Evolutionary conservation across 2,888 invertebrate species (phyloP).

Genomic region (Leucania comma): DNA sequence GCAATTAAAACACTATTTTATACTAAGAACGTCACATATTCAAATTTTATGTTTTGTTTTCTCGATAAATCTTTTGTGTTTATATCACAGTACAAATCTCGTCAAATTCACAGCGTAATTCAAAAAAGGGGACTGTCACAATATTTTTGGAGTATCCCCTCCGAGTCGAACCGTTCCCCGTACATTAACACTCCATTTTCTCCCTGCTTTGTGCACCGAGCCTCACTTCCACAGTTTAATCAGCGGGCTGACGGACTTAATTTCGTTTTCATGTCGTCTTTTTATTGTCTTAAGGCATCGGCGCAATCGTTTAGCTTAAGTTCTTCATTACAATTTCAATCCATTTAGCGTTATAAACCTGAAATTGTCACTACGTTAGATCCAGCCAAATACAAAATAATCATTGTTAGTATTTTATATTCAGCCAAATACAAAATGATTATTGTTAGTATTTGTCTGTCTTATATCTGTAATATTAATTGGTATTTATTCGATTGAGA

Average conservation of each 20-base stretch:
- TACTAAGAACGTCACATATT: too few species aligned
- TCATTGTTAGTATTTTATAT: background rate
- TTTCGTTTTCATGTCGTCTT: constrained; percentile 52
- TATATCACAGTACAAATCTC: background rate
- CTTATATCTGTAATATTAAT: too few species aligned
- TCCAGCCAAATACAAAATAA: background rate
- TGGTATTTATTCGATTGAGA: too few species aligned
- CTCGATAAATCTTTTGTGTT: background rate
- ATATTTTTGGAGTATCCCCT: background rate
- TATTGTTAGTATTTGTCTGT: too few species aligned
- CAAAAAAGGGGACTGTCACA: background rate
- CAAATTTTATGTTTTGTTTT: background rate
- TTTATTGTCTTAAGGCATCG: constrained; percentile 37
- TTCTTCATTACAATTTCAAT: constrained; percentile 35
- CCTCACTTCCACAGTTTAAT: constrained; percentile 54
- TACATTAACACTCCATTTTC: constrained; percentile 43
- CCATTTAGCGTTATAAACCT: background rate
- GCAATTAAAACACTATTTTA: too few species aligned
- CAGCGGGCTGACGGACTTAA: constrained; percentile 57
- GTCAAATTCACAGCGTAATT: background rate
- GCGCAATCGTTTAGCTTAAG: constrained; percentile 35
- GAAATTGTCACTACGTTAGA: background rate
- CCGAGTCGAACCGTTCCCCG: background rate
- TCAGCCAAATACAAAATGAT: background rate
- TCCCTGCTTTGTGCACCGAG: constrained; percentile 19